A percentile compares a stretch with the other conserved stretches of the same genome.
Evolutionary conservation across 2,113 vertebrate genomes (phyloP).

Genomic region (Sarotherodon lohbergeri): DNA sequence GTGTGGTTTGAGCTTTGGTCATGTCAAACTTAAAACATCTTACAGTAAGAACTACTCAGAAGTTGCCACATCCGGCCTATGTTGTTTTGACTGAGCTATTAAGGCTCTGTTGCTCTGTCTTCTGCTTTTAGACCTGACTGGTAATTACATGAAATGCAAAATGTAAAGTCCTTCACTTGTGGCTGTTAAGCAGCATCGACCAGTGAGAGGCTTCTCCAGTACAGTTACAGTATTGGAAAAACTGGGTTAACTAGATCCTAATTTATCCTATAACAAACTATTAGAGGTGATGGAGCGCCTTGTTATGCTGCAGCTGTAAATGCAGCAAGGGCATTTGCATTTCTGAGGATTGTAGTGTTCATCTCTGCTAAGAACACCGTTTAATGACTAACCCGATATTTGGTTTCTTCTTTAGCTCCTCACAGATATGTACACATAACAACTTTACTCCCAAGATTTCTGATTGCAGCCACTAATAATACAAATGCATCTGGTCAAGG

Average conservation of each 20-base stretch:
- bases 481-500: not conserved
- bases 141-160: not conserved
- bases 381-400: not conserved
- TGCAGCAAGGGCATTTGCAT: not conserved
- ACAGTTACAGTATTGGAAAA: not conserved
- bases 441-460: not conserved
- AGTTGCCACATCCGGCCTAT: conserved; percentile 28
- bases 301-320: not conserved
- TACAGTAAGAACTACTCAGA: conserved; percentile 30
- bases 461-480: not conserved
- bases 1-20: conserved; percentile 44
- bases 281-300: not conserved
- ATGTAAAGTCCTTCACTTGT: not conserved
- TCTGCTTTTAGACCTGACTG: not conserved
- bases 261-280: not conserved
- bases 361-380: not conserved
- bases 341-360: not conserved
- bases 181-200: not conserved
- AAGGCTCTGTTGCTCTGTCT: not conserved
- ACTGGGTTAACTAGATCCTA: not conserved
- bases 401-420: not conserved
- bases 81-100: not conserved
- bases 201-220: not conserved
- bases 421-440: not conserved
- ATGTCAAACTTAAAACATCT: conserved; percentile 34